phyloP scores from a whole-genome alignment of 1,140 invertebrate species.

The Thrips palmi region DNA sequence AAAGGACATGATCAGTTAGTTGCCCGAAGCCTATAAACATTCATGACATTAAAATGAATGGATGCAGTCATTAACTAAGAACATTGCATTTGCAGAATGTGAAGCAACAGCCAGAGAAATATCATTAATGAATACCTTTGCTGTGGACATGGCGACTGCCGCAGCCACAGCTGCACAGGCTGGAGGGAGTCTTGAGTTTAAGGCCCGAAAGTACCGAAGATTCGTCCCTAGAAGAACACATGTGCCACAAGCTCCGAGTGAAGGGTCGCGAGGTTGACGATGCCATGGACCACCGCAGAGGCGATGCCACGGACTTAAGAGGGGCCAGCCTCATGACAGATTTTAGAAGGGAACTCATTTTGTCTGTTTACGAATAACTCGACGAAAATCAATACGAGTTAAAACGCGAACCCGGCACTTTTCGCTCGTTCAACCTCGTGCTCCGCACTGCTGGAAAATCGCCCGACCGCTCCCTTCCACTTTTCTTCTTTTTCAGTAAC shows the following conservation, averaged over 20 bases:
- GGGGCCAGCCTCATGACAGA: no score
- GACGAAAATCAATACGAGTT: no score
- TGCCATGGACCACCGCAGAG: no score
- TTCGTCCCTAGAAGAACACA: conserved; percentile 8
- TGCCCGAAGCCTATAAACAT: not conserved
- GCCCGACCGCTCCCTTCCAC: no score
- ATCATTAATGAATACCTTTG: conserved; percentile 5
- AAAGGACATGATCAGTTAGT: not conserved
- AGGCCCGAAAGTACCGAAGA: not conserved
- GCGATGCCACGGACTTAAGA: no score
- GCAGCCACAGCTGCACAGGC: conserved; percentile 7
- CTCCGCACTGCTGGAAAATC: no score
- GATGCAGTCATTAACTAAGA: not conserved
- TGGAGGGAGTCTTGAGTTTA: conserved; percentile 1
- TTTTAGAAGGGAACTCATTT: no score
- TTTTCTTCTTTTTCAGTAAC: no score
- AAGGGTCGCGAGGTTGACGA: no score
- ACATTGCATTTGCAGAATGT: not conserved
- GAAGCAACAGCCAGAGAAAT: not conserved
- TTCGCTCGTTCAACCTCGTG: no score
- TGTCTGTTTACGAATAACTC: no score
- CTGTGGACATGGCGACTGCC: conserved; percentile 6
- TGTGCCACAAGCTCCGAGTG: conserved; percentile 11
- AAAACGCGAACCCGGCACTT: no score
- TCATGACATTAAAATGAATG: not conserved